Evolutionary conservation across 1,140 invertebrate species (phyloP), one percentile per base, ranked within the genome.

Genomic region (Pemphigus obesinymphae): DNA sequence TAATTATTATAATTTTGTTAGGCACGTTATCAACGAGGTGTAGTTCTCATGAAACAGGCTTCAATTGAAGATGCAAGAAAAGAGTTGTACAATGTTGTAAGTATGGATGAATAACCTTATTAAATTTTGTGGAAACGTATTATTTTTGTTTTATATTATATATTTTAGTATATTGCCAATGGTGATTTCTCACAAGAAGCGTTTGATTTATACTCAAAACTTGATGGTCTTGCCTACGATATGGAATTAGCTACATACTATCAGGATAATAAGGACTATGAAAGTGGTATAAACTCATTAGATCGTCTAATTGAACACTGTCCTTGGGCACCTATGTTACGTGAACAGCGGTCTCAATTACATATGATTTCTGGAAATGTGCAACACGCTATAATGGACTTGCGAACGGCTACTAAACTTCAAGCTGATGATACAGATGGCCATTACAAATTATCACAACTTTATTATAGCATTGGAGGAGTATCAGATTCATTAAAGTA

Each of bases 401-500:
- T 99, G 84, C 89, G 94, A 82, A 92, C 94, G 3, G 93, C 96
- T 8, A 97, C 97, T 20, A 96, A 97, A 86, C 89, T 99, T 45
- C 90, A 93, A 58, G 91, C 93, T 78, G 98, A 99, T 87, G 96
- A 97, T 85, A 98, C 96, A 0, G 91, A 92, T 76, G 96, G 95
- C 0, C 97, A 92, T 87, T 92, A 92, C 82, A 93, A 95, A 84
- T 89, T 99, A 0, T 92, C 96, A 40, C 88, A 89, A 53, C 87
- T 99, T 55, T 90, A 97, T 53, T 99, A 99, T 88, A 90, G 92
- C 84, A 89, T 97, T 70, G 97, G 97, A 15, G 93, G 98, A 84
- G 94, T 96, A 45, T 93, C 95, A 23, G 95, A 98, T 86, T 91
- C 96, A 11, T 88, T 99, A 34, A 94, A 92, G 93, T 95, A 89